Evolutionary conservation across 2,888 invertebrate genomes (phyloP).

Genomic region (Dolichomitus sp.): DNA sequence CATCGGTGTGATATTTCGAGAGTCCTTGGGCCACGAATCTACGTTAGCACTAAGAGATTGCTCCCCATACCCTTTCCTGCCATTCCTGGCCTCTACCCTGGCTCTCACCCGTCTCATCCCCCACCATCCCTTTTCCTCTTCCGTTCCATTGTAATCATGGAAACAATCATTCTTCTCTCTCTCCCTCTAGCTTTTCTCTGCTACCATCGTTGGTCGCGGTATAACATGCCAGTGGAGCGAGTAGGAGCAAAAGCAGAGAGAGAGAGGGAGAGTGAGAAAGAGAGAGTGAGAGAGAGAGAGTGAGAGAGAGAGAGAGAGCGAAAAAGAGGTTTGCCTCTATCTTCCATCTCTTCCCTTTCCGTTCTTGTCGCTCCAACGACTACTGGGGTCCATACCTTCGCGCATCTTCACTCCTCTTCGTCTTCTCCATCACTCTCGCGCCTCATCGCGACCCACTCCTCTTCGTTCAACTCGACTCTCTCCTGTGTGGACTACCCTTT

Average conservation of each 20-base stretch:
- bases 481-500: conserved; percentile 76
- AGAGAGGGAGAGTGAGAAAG: too few relatives aligned
- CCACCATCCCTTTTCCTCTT: conserved; percentile 64
- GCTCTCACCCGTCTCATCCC: conserved; percentile 69
- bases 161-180: conserved; percentile 84
- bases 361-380: conserved; percentile 64
- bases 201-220: conserved; percentile 18
- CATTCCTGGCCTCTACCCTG: conserved; percentile 72
- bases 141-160: conserved; percentile 84
- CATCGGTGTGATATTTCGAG: conserved; percentile 83
- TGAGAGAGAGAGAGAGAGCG: background rate
- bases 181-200: conserved; percentile 72
- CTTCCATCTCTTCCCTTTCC: conserved; percentile 60
- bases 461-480: conserved; percentile 51
- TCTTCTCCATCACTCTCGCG: conserved; percentile 49
- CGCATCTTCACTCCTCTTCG: conserved; percentile 7
- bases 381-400: conserved; percentile 5
- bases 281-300: conserved; percentile 7
- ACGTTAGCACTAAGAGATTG: conserved; percentile 85
- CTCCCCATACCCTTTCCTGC: conserved; percentile 78
- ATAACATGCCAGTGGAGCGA: conserved; percentile 36
- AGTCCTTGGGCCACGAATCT: conserved; percentile 83
- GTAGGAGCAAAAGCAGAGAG: conserved; percentile 4
- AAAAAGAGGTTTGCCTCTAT: conserved; percentile 36
- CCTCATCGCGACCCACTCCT: conserved; percentile 44